Base-by-base conservation (phyloP, 2,113 vertebrate species). In the Eupsittula cactorum region DNA sequence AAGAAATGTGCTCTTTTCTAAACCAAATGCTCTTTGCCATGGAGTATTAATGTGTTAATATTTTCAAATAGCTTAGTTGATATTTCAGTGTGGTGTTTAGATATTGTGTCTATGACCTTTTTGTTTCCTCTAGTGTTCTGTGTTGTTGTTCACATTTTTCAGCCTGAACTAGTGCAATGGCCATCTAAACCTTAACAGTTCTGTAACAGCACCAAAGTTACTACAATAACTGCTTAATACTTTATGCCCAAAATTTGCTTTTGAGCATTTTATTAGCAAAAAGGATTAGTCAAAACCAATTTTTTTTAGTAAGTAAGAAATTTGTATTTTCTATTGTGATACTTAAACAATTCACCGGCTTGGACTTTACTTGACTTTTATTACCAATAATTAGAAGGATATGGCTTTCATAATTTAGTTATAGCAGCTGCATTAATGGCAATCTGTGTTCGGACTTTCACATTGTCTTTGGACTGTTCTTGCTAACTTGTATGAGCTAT, bases 1-100 rank as follows among this genome's bases (percentile, higher is more conserved):
- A 96, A 94, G 79, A 80, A 78, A 92, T 68, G 49, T 50, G 41
- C 39, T 88, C 71, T 95, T 96, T 92, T 76, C 17, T 63, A 93
- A 95, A 76, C 20, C 19, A 2, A 29, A 1, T 63, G 52, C 12
- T 70, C 70, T 91, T 86, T 87, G 42, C 37, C 27, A 63, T 47
- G 31, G 64, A 86, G 52, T 84, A 92, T 95, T 95, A 91, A 76
- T 70, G n/a, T 59, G 86, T 88, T 92, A 92, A 77, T 42, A 93
- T 94, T 96, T 94, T 31, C 74, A 95, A 90, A 95, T 86, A 87
- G 94, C 79, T 86, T 95, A 84, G 50, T 53, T 94, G 79, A 47
- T 95, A 95, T 95, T 95, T 95, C 63, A 80, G 57, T 52, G 13
- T 59, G 50, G 46, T 78, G 53, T 86, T 95, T 57, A 85, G 63